Conservation (phyloP, 2,113 vertebrate species). For the Fukomys damarensis region DNA sequence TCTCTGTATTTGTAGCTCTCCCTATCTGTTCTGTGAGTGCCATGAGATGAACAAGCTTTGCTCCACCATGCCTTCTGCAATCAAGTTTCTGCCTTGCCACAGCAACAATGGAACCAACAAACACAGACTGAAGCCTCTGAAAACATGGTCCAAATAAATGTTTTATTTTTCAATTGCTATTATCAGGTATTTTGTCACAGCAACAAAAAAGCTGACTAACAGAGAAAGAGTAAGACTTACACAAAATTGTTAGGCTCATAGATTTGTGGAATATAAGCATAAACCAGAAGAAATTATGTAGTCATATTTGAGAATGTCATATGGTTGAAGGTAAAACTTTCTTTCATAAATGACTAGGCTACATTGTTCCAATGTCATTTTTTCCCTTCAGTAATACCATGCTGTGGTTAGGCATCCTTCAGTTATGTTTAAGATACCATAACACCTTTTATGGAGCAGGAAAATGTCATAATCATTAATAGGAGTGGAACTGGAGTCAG, state of each 20-base stretch:
- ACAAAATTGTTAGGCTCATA: background rate
- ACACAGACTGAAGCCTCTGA: background rate
- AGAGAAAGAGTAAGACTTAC: background rate
- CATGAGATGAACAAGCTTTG: background rate
- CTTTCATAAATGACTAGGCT: background rate
- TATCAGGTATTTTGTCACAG: background rate
- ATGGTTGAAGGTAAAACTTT: too few species aligned
- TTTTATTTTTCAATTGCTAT: background rate
- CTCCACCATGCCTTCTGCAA: background rate
- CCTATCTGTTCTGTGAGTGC: background rate
- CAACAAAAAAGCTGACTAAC: background rate
- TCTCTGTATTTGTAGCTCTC: background rate
- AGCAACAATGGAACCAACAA: background rate
- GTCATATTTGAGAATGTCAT: background rate
- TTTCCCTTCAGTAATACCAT: background rate
- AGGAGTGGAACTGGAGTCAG: background rate
- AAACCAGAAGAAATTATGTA: background rate
- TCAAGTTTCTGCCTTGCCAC: background rate
- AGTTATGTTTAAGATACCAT: background rate
- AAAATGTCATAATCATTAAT: background rate
- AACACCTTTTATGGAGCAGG: background rate
- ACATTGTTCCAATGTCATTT: background rate
- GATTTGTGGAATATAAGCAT: background rate
- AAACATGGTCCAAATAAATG: background rate
- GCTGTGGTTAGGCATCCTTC: background rate